phyloP scores from a whole-genome alignment of 2,888 invertebrate species.

The Carcina quercana region DNA sequence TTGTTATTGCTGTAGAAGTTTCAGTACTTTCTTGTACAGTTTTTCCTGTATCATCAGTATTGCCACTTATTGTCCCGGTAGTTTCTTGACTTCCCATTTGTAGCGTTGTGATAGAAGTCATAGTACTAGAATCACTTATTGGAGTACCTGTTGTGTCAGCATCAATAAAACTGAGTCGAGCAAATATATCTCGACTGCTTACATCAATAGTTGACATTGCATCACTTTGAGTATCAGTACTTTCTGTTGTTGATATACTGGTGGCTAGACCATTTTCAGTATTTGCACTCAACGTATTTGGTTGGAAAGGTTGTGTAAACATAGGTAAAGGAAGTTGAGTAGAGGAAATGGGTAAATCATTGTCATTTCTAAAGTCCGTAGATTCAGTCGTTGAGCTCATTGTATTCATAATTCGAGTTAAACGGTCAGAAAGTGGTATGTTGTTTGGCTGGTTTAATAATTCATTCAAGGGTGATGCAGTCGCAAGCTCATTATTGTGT shows the following conservation, averaged over 20 bases:
- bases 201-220: conserved; percentile 9
- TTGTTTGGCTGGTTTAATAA: conserved; percentile 36
- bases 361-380: conserved; percentile 24
- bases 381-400: conserved; percentile 45
- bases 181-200: conserved; percentile 11
- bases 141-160: conserved; percentile 3
- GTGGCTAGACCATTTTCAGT: conserved; percentile 20
- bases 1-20: conserved; percentile 26
- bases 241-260: conserved; percentile 16
- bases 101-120: conserved; percentile 22
- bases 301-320: conserved; percentile 21
- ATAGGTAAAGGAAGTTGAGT: conserved; percentile 19
- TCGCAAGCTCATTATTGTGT: conserved; percentile 59
- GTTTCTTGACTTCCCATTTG: conserved; percentile 7
- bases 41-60: conserved; percentile 14
- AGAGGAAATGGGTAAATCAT: too few species aligned
- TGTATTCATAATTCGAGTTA: conserved; percentile 53
- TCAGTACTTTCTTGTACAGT: conserved; percentile 25
- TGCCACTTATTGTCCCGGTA: too few species aligned
- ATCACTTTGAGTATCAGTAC: conserved; percentile 6
- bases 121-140: conserved; percentile 14
- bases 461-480: conserved; percentile 43
- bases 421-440: conserved; percentile 45
- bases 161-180: conserved; percentile 9
- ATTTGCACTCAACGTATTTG: conserved; percentile 25